phyloP scores from a whole-genome alignment of 2,113 vertebrate genomes.

The Vireo altiloquus region DNA sequence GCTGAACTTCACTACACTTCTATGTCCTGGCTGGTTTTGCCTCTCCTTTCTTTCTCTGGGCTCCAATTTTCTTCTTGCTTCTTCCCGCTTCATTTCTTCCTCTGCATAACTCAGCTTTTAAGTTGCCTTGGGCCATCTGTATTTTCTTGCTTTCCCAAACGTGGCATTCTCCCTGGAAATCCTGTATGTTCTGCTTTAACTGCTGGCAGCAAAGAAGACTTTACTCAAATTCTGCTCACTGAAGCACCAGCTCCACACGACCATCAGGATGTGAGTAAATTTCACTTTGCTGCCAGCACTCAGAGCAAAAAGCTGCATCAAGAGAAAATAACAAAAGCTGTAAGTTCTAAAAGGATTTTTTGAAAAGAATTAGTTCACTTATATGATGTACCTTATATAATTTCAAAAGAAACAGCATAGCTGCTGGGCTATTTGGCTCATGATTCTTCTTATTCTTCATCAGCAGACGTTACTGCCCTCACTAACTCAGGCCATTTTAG shows the following conservation, averaged over 20 bases:
- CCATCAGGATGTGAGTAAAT: constrained; percentile 35
- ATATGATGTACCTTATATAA: constrained; percentile 24
- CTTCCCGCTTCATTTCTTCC: neutral
- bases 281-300: constrained; percentile 48
- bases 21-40: neutral
- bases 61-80: neutral
- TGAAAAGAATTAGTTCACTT: constrained; percentile 42
- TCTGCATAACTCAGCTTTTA: neutral
- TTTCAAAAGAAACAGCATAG: constrained; percentile 16
- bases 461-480: neutral
- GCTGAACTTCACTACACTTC: neutral
- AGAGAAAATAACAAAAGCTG: constrained; percentile 50
- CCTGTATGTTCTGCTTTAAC: neutral
- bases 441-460: neutral
- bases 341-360: constrained; percentile 38
- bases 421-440: neutral
- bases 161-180: constrained; percentile 2
- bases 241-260: neutral
- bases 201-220: constrained; percentile 23
- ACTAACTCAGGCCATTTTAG: neutral
- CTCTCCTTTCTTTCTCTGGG: neutral
- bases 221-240: constrained; percentile 16
- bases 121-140: constrained; percentile 16
- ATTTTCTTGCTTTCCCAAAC: constrained; percentile 25
- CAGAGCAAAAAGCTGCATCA: constrained; percentile 27